phyloP scores from a whole-genome alignment of 2,113 vertebrate species.

The Psittacus erithacus region DNA sequence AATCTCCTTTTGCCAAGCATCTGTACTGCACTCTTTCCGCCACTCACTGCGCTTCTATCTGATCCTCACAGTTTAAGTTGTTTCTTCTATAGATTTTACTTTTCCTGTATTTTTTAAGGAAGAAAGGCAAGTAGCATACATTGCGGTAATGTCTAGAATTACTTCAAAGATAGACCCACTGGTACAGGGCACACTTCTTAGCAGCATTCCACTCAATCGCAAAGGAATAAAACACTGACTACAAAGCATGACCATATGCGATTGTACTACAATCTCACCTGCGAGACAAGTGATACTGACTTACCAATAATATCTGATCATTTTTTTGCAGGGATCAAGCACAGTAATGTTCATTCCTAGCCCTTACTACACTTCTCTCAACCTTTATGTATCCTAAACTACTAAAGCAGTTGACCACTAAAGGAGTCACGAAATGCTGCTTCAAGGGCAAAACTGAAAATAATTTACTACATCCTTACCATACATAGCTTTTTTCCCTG shows the following conservation, averaged over 20 bases:
- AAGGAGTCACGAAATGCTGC: neutral
- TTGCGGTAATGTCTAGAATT: neutral
- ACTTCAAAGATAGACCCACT: neutral
- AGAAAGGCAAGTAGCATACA: neutral
- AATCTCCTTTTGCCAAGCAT: neutral
- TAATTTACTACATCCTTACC: neutral
- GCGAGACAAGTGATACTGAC: neutral
- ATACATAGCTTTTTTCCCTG: neutral
- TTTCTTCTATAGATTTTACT: neutral
- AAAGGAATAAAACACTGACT: neutral
- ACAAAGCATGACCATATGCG: neutral
- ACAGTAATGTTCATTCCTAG: neutral
- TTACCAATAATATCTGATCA: neutral
- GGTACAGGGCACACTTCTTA: fast-evolving
- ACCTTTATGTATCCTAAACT: neutral
- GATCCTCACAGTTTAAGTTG: neutral
- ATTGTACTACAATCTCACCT: neutral
- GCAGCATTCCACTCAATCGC: neutral
- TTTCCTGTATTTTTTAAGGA: neutral
- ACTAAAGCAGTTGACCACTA: neutral
- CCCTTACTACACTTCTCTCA: neutral
- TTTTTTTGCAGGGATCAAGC: neutral
- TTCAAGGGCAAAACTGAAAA: neutral
- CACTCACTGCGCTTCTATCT: neutral
- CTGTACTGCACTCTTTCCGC: neutral